Evolutionary conservation across 2,797 vertebrate species (phyloP), one percentile per base, ranked within the genome.

Genomic region (Zenarchopterus dispar): DNA sequence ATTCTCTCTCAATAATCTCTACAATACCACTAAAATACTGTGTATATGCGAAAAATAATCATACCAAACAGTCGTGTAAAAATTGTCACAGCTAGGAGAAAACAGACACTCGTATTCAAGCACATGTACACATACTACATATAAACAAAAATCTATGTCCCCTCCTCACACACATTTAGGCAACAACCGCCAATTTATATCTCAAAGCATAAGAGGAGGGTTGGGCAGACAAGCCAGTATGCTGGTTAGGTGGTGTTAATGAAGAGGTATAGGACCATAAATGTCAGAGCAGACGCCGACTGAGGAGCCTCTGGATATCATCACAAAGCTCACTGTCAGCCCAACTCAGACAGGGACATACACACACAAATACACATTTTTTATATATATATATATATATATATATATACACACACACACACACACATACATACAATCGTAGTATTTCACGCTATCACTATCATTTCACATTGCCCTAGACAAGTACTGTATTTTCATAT

Each of bases 231-330:
- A 16, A 87, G 86, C 84, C 90, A 68, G 91, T 81, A 83, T 88
- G 91, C 92, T 89, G 93, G 93, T 94, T 94, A 95, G 93, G 85
- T 94, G 93, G 93, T 94, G 93, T 89, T 95, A 95, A 96, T 95
- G 93, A 95, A 92, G 94, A 94, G 94, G 93, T 93, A 92, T 93
- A 91, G 91, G 92, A 92, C 92, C 91, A 84, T 94, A 95, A 93
- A 93, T 91, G 94, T 93, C 94, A 94, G 93, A 91, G 92, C 88
- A 90, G 94, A 94, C 93, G 90, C 92, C 92, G 83, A 92, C 86
- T 87, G 78, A 76, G 87, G 78, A 71, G 90, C 89, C 67, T 94
- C 94, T 95, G 94, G 93, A 91, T 93, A 94, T 89, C 90, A 94
- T 96, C 94, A 94, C 78, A 87, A 78, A 77, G 80, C 86, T 88